Percentiles rank a stretch among this genome's conserved stretches.
Evolutionary conservation across 1,140 invertebrate species (phyloP).

Genomic region (Euschistus heros): DNA sequence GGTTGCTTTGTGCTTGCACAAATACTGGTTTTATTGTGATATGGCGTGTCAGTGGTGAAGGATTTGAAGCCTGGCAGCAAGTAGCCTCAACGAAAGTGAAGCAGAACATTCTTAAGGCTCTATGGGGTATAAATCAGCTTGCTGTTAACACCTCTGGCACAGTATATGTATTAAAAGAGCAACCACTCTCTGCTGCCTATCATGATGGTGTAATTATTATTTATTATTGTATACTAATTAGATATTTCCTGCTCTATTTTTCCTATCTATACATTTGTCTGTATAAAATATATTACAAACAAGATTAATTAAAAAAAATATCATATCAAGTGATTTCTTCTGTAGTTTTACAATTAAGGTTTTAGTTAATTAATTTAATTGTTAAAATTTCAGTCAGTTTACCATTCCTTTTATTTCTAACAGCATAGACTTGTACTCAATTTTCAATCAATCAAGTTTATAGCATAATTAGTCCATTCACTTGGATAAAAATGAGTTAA

Average conservation of each 20-base stretch:
- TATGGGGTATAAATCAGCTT: conserved; percentile 57
- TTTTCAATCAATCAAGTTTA: too few relatives aligned
- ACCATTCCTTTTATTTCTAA: too few relatives aligned
- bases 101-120: conserved; percentile 59
- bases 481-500: too few relatives aligned
- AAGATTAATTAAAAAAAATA: too few relatives aligned
- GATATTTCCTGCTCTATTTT: neutral
- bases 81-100: conserved; percentile 52
- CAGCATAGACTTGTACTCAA: too few relatives aligned
- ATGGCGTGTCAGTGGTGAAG: conserved; percentile 47
- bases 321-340: too few relatives aligned
- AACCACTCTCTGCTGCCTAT: conserved; percentile 64
- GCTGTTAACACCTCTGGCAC: conserved; percentile 77
- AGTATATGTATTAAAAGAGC: conserved; percentile 76
- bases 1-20: conserved; percentile 74
- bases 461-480: too few relatives aligned
- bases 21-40: conserved; percentile 80
- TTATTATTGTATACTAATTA: neutral
- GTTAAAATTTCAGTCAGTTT: too few relatives aligned
- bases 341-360: too few relatives aligned
- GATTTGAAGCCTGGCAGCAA: conserved; percentile 53
- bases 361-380: too few relatives aligned
- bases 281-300: too few relatives aligned
- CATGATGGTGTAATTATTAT: conserved; percentile 40
- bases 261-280: neutral